Evolutionary conservation across 2,797 vertebrate genomes (phyloP), one percentile per base, ranked within the genome.

Genomic region (Ceryle rudis): DNA sequence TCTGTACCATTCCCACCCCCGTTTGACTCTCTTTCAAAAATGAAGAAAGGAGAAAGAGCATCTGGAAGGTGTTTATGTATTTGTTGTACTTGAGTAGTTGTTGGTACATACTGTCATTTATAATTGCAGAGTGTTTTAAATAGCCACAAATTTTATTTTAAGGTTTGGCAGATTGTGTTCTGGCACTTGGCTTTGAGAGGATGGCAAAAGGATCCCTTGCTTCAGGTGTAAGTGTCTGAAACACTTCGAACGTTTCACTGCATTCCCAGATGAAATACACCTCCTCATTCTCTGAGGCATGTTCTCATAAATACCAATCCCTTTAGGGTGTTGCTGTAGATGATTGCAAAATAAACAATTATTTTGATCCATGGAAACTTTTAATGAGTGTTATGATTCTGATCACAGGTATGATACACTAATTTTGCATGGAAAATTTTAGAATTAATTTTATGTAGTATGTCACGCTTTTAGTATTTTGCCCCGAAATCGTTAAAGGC

Each of bases 101-200:
- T 44, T 73, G 55, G 19, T 57, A 70, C 6, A 4, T 29, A 22
- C 25, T 55, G 41, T 69, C 1, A 7, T 69, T 96, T 81, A 4
- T 57, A 94, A 49, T 73, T 67, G 58, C 49, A 16, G 7, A 37
- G 42, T 79, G 65, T 58, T 95, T 84, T 75, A 89, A 92, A 77
- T 74, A 65, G 37, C 49, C 82, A 78, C 60, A 60, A 23, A 44
- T 91, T 95, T 96, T 96, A 62, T 96, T 97, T 97, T 81, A 96
- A 99, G 99, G 99, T 94, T 81, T 99, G 90, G 98, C 98, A 65
- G 98, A 99, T 61, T 99, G 99, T 97, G 98, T 98, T 66, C 98
- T 99, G 83, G 99, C 99, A 44, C 98, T 99, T 8, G 99, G 99
- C 16, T 99, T 99, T 98, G 99, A 99, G 97, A 99, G 98, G 98